Evolutionary conservation across 2,797 vertebrate species (phyloP).

Genomic region (Falco cherrug): DNA sequence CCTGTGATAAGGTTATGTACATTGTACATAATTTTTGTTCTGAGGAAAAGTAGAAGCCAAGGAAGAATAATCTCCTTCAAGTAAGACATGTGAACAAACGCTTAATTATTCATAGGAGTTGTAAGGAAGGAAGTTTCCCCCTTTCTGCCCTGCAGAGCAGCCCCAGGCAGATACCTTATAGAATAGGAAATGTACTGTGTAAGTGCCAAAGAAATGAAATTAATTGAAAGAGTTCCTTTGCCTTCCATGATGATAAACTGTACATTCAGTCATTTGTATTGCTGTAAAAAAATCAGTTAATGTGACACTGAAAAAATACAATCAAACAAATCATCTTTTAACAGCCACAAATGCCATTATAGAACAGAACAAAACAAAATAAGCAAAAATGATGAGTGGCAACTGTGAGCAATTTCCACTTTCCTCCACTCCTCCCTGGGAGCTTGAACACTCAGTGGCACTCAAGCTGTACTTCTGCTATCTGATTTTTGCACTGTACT

Average conservation of each 20-base stretch:
- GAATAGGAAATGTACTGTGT: neutral
- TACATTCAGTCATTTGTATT: neutral
- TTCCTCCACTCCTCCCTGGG: neutral
- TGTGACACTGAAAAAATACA: neutral
- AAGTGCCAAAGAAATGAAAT: conserved; percentile 22
- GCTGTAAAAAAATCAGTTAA: conserved; percentile 3
- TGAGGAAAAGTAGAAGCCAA: neutral
- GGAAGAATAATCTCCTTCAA: neutral
- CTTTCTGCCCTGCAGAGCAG: conserved; percentile 8
- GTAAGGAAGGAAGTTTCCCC: neutral
- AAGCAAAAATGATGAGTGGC: neutral
- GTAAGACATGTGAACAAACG: neutral
- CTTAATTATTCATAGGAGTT: conserved; percentile 1
- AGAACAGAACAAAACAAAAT: neutral
- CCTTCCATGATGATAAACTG: neutral
- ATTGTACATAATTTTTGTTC: neutral
- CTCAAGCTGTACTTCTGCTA: neutral
- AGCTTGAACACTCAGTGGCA: neutral
- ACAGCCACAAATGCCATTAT: neutral
- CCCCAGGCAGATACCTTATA: neutral
- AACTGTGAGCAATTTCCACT: neutral
- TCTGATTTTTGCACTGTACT: neutral
- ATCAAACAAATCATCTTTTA: neutral
- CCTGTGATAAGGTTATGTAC: neutral
- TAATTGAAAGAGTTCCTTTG: neutral